Conservation (phyloP, 2,797 vertebrate genomes). For the Garrulus glandarius region DNA sequence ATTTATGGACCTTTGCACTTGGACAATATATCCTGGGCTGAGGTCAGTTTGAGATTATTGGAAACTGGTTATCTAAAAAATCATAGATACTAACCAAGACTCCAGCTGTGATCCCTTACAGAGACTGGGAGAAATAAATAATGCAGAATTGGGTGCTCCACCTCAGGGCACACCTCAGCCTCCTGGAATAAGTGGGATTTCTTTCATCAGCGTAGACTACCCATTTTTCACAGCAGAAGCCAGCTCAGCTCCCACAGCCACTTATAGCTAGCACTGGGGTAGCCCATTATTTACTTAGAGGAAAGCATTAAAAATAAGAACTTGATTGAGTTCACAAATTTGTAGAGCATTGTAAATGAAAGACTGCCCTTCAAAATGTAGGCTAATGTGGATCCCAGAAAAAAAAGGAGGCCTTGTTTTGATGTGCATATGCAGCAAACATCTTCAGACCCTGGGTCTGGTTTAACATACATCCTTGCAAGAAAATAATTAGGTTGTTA, state of each 20-base stretch:
- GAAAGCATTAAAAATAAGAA: neutral
- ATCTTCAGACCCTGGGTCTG: slow-evolving; percentile 30
- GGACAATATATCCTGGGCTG: neutral
- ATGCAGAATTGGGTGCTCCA: neutral
- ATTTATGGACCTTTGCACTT: neutral
- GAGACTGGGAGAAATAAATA: neutral
- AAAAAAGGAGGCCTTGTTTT: slow-evolving; percentile 33
- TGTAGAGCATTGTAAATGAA: slow-evolving; percentile 25
- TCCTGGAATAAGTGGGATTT: neutral
- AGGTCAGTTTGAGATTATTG: neutral
- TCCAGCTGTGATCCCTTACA: neutral
- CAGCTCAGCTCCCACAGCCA: neutral
- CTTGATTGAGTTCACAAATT: neutral
- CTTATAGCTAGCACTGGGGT: neutral
- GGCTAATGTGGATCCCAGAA: neutral
- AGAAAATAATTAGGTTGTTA: slow-evolving; percentile 70
- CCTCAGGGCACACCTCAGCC: neutral
- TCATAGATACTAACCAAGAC: neutral
- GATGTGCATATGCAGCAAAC: neutral
- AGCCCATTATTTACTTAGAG: neutral
- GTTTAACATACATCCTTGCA: slow-evolving; percentile 51
- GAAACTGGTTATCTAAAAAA: neutral
- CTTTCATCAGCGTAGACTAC: neutral
- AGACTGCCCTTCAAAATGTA: slow-evolving; percentile 8
- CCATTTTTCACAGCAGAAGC: neutral